Conservation (phyloP, 2,797 vertebrate genomes). For the Trachurus trachurus region DNA sequence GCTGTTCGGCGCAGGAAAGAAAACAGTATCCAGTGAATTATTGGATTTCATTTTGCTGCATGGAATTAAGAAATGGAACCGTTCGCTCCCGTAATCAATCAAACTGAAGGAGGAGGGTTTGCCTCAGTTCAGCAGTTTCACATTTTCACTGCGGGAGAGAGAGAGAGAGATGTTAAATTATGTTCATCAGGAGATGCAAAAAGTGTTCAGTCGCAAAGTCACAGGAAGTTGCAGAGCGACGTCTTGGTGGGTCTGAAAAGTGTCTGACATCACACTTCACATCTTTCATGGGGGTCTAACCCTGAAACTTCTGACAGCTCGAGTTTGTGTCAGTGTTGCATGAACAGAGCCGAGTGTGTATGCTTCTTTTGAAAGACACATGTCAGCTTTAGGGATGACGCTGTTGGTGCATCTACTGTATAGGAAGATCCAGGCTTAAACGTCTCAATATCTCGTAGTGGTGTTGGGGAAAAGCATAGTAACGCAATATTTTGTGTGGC, state of each 20-base stretch:
- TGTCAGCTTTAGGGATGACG: too few species aligned
- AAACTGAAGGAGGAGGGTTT: conserved; percentile 27
- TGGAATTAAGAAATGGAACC: conserved; percentile 43
- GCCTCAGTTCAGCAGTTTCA: conserved; percentile 8
- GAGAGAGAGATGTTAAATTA: not conserved
- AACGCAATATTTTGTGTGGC: too few species aligned
- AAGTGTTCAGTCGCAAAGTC: not conserved
- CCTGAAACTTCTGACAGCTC: too few species aligned
- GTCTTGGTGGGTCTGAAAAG: not conserved
- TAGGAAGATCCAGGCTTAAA: too few species aligned
- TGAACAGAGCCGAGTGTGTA: too few species aligned
- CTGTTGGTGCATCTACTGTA: too few species aligned
- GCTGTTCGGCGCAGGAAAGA: conserved; percentile 35
- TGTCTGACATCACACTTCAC: not conserved
- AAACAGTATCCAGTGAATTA: conserved; percentile 45
- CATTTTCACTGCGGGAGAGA: conserved; percentile 16
- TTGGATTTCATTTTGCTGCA: conserved; percentile 46
- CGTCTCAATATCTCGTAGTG: too few species aligned
- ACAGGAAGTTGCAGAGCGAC: not conserved
- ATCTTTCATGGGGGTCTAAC: too few species aligned
- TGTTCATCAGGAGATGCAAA: conserved; percentile 5
- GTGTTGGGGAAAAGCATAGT: too few species aligned
- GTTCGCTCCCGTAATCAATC: conserved; percentile 51
- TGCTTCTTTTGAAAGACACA: too few species aligned
- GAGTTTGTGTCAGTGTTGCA: too few species aligned